These are phyloP conservation scores for Philaenus spumarius DNA, from an alignment of 1,140 invertebrate genomes.

Conservation along the genomic window DNA sequence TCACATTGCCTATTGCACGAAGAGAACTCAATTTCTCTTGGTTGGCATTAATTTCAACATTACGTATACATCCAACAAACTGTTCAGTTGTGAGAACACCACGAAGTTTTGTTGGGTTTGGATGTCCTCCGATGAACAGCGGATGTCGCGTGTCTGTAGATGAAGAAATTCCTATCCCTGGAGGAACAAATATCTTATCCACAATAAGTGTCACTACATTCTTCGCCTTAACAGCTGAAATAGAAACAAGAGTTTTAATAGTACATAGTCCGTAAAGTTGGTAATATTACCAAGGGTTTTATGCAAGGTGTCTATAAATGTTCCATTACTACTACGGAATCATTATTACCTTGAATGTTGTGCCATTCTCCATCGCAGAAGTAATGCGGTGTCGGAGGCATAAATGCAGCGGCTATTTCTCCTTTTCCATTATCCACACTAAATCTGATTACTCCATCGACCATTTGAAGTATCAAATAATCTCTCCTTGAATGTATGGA, in stretches of 20 bases:
- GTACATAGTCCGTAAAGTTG: no score
- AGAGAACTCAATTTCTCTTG: conserved; percentile 49
- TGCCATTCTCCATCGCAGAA: conserved; percentile 94
- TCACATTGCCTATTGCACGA: conserved; percentile 56
- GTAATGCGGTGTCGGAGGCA: conserved; percentile 54
- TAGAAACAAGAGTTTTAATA: conserved; percentile 17
- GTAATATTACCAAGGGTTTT: no score
- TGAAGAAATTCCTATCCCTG: conserved; percentile 58
- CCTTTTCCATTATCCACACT: conserved; percentile 80
- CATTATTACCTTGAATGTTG: conserved; percentile 62
- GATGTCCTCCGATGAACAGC: conserved; percentile 85
- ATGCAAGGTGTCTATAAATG: neutral
- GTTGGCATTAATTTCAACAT: conserved; percentile 57
- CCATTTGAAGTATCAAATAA: conserved; percentile 79
- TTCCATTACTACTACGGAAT: neutral
- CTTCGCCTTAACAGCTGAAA: conserved; percentile 73
- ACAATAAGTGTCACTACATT: conserved; percentile 76
- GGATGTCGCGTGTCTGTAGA: conserved; percentile 75
- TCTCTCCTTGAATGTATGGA: conserved; percentile 70
- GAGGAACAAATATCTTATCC: conserved; percentile 60
- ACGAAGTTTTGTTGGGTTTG: conserved; percentile 41
- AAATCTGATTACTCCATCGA: conserved; percentile 75
- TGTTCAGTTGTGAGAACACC: conserved; percentile 54
- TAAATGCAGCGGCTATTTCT: conserved; percentile 65
- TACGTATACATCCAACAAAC: conserved; percentile 77